phyloP scores from a whole-genome alignment of 2,888 invertebrate species.

The Creontiades dilutus region DNA sequence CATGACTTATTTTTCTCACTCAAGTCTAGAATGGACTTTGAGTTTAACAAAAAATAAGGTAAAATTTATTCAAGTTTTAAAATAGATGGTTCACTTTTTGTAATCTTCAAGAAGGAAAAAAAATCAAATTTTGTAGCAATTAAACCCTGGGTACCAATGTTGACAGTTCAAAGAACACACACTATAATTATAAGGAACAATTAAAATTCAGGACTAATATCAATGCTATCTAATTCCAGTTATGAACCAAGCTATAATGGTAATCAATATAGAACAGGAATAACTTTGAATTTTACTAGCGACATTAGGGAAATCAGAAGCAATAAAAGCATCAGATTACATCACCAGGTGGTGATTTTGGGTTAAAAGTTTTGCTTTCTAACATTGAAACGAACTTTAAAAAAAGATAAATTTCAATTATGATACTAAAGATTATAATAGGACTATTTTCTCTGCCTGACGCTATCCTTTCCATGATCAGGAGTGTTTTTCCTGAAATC shows the following conservation, averaged over 20 bases:
- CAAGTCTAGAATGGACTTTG: too few species aligned
- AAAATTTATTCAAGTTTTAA: too few species aligned
- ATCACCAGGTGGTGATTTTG: conserved; percentile 17
- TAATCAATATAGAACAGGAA: conserved; percentile 17
- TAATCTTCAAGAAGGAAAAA: too few species aligned
- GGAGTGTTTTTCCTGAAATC: conserved; percentile 78
- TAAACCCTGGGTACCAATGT: too few species aligned
- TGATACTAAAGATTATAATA: conserved; percentile 41
- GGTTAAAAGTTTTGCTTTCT: conserved; percentile 28
- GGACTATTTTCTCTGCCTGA: conserved; percentile 77
- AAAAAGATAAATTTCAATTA: background rate
- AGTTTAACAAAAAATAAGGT: too few species aligned
- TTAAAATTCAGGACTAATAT: background rate
- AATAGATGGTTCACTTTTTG: too few species aligned
- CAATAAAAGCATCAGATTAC: conserved; percentile 44
- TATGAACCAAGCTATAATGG: background rate
- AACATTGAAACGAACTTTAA: conserved; percentile 1
- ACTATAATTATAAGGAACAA: background rate
- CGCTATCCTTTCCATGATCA: conserved; percentile 77
- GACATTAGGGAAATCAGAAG: background rate
- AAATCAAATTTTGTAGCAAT: too few species aligned
- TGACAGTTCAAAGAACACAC: background rate
- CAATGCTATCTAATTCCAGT: background rate
- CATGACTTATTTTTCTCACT: too few species aligned
- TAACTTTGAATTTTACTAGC: conserved; percentile 4